phyloP scores from a whole-genome alignment of 2,113 vertebrate genomes.

The Bathybates hornii region DNA sequence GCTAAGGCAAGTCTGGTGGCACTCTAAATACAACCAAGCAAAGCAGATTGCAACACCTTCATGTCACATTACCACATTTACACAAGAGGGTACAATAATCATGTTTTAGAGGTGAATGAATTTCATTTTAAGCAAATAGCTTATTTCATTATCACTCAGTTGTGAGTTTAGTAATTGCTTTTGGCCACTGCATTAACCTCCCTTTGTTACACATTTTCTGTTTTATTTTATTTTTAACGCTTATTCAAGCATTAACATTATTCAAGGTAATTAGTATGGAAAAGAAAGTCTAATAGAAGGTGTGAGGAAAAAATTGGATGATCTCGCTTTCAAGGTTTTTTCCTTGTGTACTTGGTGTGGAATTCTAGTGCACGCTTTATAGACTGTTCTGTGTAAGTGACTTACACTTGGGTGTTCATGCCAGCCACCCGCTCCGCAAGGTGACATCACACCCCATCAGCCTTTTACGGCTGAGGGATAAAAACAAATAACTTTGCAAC shows the following conservation, averaged over 20 bases:
- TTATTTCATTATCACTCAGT: background rate
- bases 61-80: background rate
- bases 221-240: background rate
- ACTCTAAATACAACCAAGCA: conserved; percentile 53
- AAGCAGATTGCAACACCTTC: background rate
- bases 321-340: background rate
- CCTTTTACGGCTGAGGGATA: background rate
- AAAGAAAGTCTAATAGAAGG: background rate
- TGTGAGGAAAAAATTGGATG: background rate
- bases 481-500: background rate
- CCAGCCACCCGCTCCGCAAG: background rate
- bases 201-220: background rate
- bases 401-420: background rate
- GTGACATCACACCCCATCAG: background rate
- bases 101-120: background rate
- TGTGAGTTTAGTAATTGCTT: background rate
- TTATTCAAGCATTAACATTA: background rate
- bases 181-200: background rate
- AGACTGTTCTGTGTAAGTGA: background rate
- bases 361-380: background rate
- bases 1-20: conserved; percentile 71
- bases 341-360: background rate
- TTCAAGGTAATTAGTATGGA: background rate
- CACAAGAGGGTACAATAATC: background rate
- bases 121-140: background rate